Evolutionary conservation across 2,888 invertebrate species (phyloP), one percentile per base, ranked within the genome.

Genomic region (Imbricaverruca yamaguchii): DNA sequence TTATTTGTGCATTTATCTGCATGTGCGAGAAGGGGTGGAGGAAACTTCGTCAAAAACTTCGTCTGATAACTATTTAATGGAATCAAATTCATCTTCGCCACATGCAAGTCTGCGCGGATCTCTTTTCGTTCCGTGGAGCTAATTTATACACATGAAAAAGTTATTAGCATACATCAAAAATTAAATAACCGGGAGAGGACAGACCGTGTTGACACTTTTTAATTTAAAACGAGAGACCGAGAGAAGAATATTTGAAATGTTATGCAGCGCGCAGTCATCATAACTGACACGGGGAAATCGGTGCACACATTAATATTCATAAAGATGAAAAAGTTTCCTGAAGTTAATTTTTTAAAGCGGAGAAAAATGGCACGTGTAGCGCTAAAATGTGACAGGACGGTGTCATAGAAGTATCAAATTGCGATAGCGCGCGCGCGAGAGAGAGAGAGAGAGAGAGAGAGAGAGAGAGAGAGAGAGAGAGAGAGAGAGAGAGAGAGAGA

Each of bases 161-260:
- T 79, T 57, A 79, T 79, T 79, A 79, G 57, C 79, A 79, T 79
- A 79, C 79, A 79, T 79, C 79, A 79, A 57, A 79, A 79, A 79
- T 79, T 56, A 12, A 56, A 79, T 79, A 79, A 57, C 57, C 12
- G 6, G 12, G 23, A 12, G 23, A 23, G 57, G 57, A 23, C 79
- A 79, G 56, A 0, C 79, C 25, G 79, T 79, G 79, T 79, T 79
- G 79, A 79, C 79, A 79, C 59, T 79, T 79, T 79, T 79, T 59
- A 79, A 79, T 57, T 79, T 79, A 79, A 18, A 57, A 79, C 55
- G 23, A n/a, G 23, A 56, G 55, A 55, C 74, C 74, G 21, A 21
- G 55, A 7, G 23, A 23, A 74, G 53, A 18, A 69, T 13, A 25
- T 55, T 55, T 55, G 21, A 23, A 55, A 21, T 74, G 74, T 21